Evolutionary conservation across 2,888 invertebrate genomes (phyloP).

Genomic region (Cacoxenus indagator): DNA sequence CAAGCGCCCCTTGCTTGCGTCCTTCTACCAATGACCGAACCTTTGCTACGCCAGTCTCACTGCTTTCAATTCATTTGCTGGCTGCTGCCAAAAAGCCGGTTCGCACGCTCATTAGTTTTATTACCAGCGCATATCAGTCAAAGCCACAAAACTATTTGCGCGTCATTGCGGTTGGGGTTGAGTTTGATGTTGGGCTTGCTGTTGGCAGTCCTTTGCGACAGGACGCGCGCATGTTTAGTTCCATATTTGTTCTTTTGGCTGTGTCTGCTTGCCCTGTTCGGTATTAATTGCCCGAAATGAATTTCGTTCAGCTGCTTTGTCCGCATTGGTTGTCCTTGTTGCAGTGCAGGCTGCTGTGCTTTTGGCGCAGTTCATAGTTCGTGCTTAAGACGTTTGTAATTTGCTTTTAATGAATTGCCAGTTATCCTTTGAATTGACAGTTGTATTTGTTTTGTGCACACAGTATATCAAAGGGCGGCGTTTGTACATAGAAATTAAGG

Average conservation of each 20-base stretch:
- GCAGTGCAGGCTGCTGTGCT: slow-evolving; percentile 22
- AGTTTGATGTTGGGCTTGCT: no score
- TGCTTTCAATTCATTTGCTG: slow-evolving; percentile 7
- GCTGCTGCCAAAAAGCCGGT: slow-evolving; percentile 25
- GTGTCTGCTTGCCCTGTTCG: slow-evolving; percentile 26
- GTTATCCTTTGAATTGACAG: slow-evolving; percentile 36
- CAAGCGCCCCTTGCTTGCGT: background rate
- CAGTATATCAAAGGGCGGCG: background rate
- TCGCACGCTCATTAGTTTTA: slow-evolving; percentile 69
- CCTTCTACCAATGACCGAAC: background rate
- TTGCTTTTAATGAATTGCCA: slow-evolving; percentile 48
- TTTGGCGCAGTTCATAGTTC: slow-evolving; percentile 20
- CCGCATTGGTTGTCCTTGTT: slow-evolving; percentile 24
- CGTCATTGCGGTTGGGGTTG: background rate
- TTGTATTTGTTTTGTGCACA: background rate
- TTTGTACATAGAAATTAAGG: background rate
- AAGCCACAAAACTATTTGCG: slow-evolving; percentile 64
- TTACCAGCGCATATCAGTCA: slow-evolving; percentile 65
- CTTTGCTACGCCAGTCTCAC: background rate
- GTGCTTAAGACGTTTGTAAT: slow-evolving; percentile 35
- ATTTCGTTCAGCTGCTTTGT: no score
- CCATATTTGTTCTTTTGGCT: slow-evolving; percentile 19
- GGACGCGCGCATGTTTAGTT: background rate
- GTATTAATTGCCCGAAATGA: slow-evolving; percentile 38
- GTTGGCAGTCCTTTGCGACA: background rate